Conservation (phyloP, 1,140 invertebrate genomes). For the Lordiphosa collinella region DNA sequence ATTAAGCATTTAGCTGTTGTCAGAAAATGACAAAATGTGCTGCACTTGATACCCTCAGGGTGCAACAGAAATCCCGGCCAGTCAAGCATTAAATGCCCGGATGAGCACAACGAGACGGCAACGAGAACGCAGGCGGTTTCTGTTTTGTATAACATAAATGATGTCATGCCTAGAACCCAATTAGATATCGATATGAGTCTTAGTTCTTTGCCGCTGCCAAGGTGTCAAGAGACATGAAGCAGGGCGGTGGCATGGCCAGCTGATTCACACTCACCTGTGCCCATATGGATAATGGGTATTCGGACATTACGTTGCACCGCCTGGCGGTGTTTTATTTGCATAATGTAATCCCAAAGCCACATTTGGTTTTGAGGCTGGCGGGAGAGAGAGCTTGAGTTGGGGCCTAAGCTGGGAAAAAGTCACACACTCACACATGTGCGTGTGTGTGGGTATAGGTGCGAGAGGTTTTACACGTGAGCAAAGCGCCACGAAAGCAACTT, state of each 20-base stretch:
- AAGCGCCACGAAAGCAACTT: slow-evolving; percentile 51
- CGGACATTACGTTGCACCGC: slow-evolving; percentile 46
- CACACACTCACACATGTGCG: slow-evolving; percentile 8
- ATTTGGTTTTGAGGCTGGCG: slow-evolving; percentile 47
- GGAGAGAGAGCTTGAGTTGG: neutral
- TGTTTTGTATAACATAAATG: slow-evolving; percentile 25
- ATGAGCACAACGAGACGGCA: slow-evolving; percentile 18
- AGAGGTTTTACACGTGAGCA: slow-evolving; percentile 51
- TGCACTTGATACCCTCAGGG: slow-evolving; percentile 32
- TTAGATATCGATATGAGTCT: slow-evolving; percentile 1
- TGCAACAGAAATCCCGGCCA: slow-evolving; percentile 28
- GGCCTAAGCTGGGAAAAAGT: slow-evolving; percentile 8
- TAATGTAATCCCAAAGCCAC: slow-evolving; percentile 73
- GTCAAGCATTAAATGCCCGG: slow-evolving; percentile 42
- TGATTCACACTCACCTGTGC: slow-evolving; percentile 53
- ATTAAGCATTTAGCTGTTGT: slow-evolving; percentile 73
- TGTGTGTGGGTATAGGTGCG: slow-evolving; percentile 10
- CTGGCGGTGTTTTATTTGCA: slow-evolving; percentile 56
- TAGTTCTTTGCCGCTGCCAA: neutral
- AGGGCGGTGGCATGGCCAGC: neutral
- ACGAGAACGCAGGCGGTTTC: too few species aligned
- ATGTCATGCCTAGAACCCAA: slow-evolving; percentile 31
- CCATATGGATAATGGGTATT: slow-evolving; percentile 58
- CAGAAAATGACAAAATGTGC: slow-evolving; percentile 27
- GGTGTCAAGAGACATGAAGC: slow-evolving; percentile 20